Base-by-base conservation (phyloP, 2,888 invertebrate genomes). In the Ophonus ardosiacus region DNA sequence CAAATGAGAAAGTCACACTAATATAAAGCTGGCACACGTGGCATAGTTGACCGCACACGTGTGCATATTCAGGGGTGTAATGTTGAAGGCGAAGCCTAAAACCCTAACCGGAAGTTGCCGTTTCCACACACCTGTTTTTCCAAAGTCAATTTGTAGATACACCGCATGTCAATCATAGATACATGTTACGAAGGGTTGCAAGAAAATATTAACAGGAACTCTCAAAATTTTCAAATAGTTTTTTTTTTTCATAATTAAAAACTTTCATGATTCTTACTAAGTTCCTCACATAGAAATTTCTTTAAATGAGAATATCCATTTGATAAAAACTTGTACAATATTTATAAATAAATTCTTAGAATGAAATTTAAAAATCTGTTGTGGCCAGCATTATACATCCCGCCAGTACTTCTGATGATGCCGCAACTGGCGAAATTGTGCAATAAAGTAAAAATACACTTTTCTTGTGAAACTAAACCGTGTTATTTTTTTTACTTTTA, bases 101-200 rank as follows among this genome's bases (percentile, higher is more conserved):
- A 74, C 71, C 71, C 51, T 18, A 31, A 74, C 51, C 81, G 61
- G 65, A 65, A 74, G 43, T 40, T 43, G 17, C 71, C 71, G 71
- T 74, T 74, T 74, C 71, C 43, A 43, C 84, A 84, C 84, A 84
- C 84, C 84, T 84, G 84, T 84, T 84, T 65, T 78, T 31, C 51
- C 40, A 78, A 78, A 84, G 84, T 84, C 78, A 84, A 84, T 84
- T 84, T 84, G 84, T 84, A 78, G 65, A 78, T 78, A 78, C 21
- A 61, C 78, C 38, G 56, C 78, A 78, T 65, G 84, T 84, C 84
- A 84, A 84, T 84, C 84, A 84, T 61, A 80, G 31, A n/a, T 61
- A 63, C 31, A 78, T 78, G 78, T 78, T 18, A 3, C 13, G 74
- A 57, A 74, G 71, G 71, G 71, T 74, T 74, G 71, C 10, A 51